These are phyloP conservation scores for Dinothrombium tinctorium DNA, from an alignment of 1,140 invertebrate genomes.

Conservation along the genomic window DNA sequence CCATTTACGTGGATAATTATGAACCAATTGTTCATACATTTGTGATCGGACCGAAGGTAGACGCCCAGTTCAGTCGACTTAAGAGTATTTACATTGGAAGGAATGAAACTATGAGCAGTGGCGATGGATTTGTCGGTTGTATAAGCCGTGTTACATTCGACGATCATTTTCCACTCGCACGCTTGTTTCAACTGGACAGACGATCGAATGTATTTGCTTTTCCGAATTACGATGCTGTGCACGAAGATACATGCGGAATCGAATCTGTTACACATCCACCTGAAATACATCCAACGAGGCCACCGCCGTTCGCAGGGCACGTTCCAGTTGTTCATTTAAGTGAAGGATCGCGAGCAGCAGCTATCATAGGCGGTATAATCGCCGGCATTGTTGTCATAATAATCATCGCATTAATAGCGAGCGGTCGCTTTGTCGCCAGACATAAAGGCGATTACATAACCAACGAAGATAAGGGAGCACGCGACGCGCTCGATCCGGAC, in stretches of 20 bases:
- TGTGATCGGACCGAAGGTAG: conserved; percentile 63
- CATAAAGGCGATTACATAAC: conserved; percentile 79
- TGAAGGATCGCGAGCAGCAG: conserved; percentile 40
- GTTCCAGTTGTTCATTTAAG: no score
- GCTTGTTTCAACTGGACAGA: conserved; percentile 78
- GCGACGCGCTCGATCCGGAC: conserved; percentile 66
- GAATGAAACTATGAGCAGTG: conserved; percentile 65
- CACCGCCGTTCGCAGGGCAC: conserved; percentile 33
- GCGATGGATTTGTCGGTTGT: conserved; percentile 60
- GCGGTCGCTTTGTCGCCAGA: conserved; percentile 6
- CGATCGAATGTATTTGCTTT: conserved; percentile 48
- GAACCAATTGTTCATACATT: conserved; percentile 53
- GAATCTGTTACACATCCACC: conserved; percentile 76
- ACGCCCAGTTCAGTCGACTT: conserved; percentile 89
- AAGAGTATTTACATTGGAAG: conserved; percentile 87
- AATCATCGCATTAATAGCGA: conserved; percentile 2
- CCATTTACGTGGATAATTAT: conserved; percentile 64
- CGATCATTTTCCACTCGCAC: conserved; percentile 81
- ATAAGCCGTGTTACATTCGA: conserved; percentile 85
- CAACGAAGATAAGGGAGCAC: conserved; percentile 78
- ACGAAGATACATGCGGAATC: conserved; percentile 78
- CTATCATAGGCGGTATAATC: conserved; percentile 5
- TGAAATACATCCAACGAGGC: conserved; percentile 49
- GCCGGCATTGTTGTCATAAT: conserved; percentile 6
- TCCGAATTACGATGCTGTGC: conserved; percentile 25